phyloP scores from a whole-genome alignment of 2,797 vertebrate species.

The Semotilus atromaculatus region DNA sequence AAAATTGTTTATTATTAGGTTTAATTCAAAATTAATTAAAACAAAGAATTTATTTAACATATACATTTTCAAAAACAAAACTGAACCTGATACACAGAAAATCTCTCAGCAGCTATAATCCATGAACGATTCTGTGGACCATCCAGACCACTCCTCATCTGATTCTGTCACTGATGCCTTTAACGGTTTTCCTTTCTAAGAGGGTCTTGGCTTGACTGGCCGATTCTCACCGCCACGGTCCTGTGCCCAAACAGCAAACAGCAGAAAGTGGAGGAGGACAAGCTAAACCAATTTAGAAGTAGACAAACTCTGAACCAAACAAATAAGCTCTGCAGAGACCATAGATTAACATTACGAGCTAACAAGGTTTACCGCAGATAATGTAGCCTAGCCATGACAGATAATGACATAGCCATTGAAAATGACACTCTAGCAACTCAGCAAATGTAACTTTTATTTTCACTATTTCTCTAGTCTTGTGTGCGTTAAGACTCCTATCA shows the following conservation, averaged over 20 bases:
- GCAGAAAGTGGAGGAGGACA: slow-evolving; percentile 26
- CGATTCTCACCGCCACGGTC: background rate
- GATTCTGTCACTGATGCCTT: slow-evolving; percentile 5
- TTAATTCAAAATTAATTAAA: background rate
- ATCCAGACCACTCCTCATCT: background rate
- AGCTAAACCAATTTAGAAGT: slow-evolving; percentile 67
- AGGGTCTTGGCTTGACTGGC: slow-evolving; percentile 1
- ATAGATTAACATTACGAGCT: slow-evolving; percentile 9
- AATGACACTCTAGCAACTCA: background rate
- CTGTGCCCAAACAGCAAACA: slow-evolving; percentile 35
- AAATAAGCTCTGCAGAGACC: slow-evolving; percentile 9
- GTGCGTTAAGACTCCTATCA: background rate
- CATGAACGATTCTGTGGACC: background rate
- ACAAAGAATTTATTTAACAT: background rate
- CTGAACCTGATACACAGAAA: background rate
- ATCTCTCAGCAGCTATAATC: background rate
- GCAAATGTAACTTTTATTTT: too few relatives aligned
- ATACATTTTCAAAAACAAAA: background rate
- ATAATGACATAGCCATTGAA: background rate
- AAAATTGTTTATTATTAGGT: background rate
- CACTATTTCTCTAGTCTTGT: background rate
- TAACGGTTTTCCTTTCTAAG: background rate
- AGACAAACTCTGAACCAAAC: slow-evolving; percentile 56
- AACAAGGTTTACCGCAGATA: slow-evolving; percentile 21
- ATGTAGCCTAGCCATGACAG: background rate